These are phyloP conservation scores for Parazoanthus atlanticus DNA, from an alignment of 92 coral and sea anemone species.

Conservation along the genomic window DNA sequence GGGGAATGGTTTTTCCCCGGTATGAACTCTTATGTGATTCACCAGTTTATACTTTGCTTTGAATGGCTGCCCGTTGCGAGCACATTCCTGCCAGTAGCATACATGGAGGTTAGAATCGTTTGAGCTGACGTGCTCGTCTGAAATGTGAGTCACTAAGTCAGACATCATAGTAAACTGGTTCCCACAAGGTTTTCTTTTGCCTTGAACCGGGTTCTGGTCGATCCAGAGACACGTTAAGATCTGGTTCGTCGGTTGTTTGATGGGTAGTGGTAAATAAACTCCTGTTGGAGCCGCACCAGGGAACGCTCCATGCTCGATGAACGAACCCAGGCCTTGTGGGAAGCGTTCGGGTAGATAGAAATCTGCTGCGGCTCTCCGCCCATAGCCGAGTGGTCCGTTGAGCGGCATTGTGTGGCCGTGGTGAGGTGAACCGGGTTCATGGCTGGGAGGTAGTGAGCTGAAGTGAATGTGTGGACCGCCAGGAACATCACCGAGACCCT, in stretches of 20 bases:
- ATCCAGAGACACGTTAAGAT: slow-evolving; percentile 97
- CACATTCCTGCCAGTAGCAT: slow-evolving; percentile 97
- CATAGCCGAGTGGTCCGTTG: slow-evolving; percentile 72
- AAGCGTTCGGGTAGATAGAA: slow-evolving; percentile 79
- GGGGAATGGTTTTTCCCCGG: slow-evolving; percentile 98
- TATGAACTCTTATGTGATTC: slow-evolving; percentile 97
- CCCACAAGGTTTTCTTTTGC: slow-evolving; percentile 93
- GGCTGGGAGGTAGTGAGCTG: slow-evolving; percentile 76
- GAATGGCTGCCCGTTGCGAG: slow-evolving; percentile 92
- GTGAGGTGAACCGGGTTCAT: slow-evolving; percentile 80
- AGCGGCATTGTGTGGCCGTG: slow-evolving; percentile 86
- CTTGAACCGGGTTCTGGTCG: slow-evolving; percentile 88
- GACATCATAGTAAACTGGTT: slow-evolving; percentile 94
- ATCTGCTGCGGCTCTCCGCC: slow-evolving; percentile 69
- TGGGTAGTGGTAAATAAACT: slow-evolving; percentile 76
- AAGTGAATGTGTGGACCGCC: slow-evolving; percentile 74
- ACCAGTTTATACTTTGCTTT: slow-evolving; percentile 99
- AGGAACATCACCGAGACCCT: slow-evolving; percentile 76
- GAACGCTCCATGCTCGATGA: slow-evolving; percentile 82
- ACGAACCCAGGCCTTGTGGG: slow-evolving; percentile 79
- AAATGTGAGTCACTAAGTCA: slow-evolving; percentile 95
- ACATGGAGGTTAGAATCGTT: slow-evolving; percentile 91
- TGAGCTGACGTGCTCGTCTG: slow-evolving; percentile 97
- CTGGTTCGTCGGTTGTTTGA: slow-evolving; percentile 95
- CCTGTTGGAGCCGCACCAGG: slow-evolving; percentile 84